These are phyloP conservation scores for Drosophila subquinaria DNA, from an alignment of 2,888 invertebrate species.

Conservation along the genomic window DNA sequence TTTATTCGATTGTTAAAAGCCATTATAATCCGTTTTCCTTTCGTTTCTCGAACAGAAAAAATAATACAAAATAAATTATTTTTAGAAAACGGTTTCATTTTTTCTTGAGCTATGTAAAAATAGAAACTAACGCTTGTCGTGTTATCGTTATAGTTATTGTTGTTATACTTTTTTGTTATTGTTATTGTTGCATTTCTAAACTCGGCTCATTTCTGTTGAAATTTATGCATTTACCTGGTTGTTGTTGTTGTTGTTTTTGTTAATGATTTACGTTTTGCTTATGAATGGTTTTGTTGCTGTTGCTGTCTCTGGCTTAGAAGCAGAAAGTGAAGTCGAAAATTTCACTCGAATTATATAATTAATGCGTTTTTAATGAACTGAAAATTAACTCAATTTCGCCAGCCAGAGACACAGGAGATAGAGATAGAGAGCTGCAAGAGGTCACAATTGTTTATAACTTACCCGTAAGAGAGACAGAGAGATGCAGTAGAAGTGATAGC, in stretches of 20 bases:
- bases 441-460: conserved; percentile 54
- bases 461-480: conserved; percentile 43
- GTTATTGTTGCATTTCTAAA: conserved; percentile 50
- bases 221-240: conserved; percentile 60
- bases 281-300: conserved; percentile 32
- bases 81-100: conserved; percentile 78
- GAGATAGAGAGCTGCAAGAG: conserved; percentile 24
- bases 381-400: conserved; percentile 45
- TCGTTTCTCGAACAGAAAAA: conserved; percentile 43
- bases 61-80: conserved; percentile 59
- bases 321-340: conserved; percentile 73
- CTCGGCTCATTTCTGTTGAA: conserved; percentile 40
- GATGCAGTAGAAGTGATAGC: conserved; percentile 44
- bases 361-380: conserved; percentile 74
- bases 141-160: conserved; percentile 17
- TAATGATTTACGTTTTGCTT: conserved; percentile 75
- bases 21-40: conserved; percentile 64
- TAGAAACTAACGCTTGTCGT: conserved; percentile 48
- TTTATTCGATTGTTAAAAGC: conserved; percentile 50
- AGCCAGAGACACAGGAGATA: conserved; percentile 2
- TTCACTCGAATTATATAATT: conserved; percentile 68
- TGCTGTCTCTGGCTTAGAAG: conserved; percentile 59
- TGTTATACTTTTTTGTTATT: conserved; percentile 24
- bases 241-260: conserved; percentile 24
- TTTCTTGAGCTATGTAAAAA: conserved; percentile 45